A percentile compares a stretch with the other conserved stretches of the same genome.
Evolutionary conservation across 2,888 invertebrate genomes (phyloP).

Genomic region (Rhagium mordax): DNA sequence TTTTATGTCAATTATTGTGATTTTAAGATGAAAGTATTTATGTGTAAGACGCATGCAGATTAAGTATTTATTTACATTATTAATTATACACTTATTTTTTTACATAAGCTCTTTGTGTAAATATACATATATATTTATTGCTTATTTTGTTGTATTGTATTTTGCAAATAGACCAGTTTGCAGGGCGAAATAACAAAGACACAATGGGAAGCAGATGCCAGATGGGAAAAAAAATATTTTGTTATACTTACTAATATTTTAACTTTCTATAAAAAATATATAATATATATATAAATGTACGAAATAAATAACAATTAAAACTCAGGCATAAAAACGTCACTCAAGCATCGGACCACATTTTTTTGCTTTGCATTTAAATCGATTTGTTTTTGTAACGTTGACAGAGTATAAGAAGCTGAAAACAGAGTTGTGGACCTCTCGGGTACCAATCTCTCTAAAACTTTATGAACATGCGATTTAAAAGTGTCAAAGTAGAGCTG

Average conservation of each 20-base stretch:
- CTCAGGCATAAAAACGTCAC: conserved; percentile 34
- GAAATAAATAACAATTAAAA: conserved; percentile 20
- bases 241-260: background rate
- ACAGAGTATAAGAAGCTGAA: conserved; percentile 56
- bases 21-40: conserved; percentile 17
- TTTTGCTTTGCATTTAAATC: conserved; percentile 32
- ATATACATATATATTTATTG: conserved; percentile 32
- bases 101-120: conserved; percentile 29
- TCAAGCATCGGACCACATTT: conserved; percentile 35
- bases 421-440: conserved; percentile 67
- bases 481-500: conserved; percentile 70
- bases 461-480: conserved; percentile 65
- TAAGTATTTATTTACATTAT: conserved; percentile 30
- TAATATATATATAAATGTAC: too few relatives aligned
- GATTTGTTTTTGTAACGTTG: conserved; percentile 11
- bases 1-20: conserved; percentile 33
- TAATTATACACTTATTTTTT: conserved; percentile 23
- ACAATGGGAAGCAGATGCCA: too few relatives aligned
- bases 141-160: background rate
- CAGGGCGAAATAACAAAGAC: too few relatives aligned
- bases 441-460: conserved; percentile 67
- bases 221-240: too few relatives aligned
- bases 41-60: conserved; percentile 10
- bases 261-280: conserved; percentile 15
- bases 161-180: too few relatives aligned